Percentiles rank a stretch among this genome's conserved stretches.
phyloP scores from a whole-genome alignment of 2,113 vertebrate genomes.

The Epinephelus moara region DNA sequence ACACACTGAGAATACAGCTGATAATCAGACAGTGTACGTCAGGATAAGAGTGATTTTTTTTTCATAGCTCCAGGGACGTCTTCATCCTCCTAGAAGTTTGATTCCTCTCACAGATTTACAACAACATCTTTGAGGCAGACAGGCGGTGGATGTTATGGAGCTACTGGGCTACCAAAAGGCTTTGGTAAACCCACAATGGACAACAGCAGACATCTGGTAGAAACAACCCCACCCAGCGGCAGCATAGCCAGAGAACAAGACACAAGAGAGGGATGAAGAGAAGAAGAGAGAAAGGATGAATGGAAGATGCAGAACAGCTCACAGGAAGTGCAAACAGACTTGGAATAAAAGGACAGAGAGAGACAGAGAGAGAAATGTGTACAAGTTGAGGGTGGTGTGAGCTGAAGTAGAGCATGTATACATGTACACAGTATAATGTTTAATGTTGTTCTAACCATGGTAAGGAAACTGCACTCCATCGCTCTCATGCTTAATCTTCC shows the following conservation, averaged over 20 bases:
- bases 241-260: slow-evolving; percentile 71
- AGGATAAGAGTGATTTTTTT: slow-evolving; percentile 4
- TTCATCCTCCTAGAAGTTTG: slow-evolving; percentile 20
- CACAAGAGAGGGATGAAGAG: slow-evolving; percentile 37
- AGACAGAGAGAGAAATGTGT: slow-evolving; percentile 38
- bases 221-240: slow-evolving; percentile 75
- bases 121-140: slow-evolving; percentile 54
- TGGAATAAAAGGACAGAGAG: slow-evolving; percentile 30
- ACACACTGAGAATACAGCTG: slow-evolving; percentile 17
- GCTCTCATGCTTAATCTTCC: slow-evolving; percentile 87
- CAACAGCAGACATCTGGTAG: slow-evolving; percentile 79
- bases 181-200: slow-evolving; percentile 73
- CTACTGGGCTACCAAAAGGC: slow-evolving; percentile 78
- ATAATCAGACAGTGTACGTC: slow-evolving; percentile 27
- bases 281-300: slow-evolving; percentile 25
- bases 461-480: slow-evolving; percentile 88
- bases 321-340: slow-evolving; percentile 65
- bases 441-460: slow-evolving; percentile 86
- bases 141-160: slow-evolving; percentile 64
- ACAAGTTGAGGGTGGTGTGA: slow-evolving; percentile 68
- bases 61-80: background rate
- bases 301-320: slow-evolving; percentile 42
- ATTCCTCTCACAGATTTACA: slow-evolving; percentile 49
- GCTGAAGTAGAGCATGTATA: slow-evolving; percentile 69
- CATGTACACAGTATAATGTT: slow-evolving; percentile 80